Evolutionary conservation across 2,797 vertebrate species (phyloP), one percentile per base, ranked within the genome.

Genomic region (Sebastiscus albofasciatus): DNA sequence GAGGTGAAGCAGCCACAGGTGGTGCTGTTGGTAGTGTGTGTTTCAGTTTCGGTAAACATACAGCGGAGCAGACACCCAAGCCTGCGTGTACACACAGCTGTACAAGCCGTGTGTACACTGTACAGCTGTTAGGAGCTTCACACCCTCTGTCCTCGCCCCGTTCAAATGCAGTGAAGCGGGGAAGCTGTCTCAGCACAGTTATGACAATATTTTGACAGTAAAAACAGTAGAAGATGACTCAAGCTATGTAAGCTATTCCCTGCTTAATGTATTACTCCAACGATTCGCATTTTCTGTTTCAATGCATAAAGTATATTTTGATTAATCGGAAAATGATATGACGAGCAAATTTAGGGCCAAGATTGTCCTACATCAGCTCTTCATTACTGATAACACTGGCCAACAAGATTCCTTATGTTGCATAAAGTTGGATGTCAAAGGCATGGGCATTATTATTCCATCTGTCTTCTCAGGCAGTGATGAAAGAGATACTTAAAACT

Each of bases 21-120:
- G 80, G 46, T 27, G 81, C 42, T 81, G 60, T 60, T 66, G 76
- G 64, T 58, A 16, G 73, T 52, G 61, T 87, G 54, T 6, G 65
- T 88, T 79, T 87, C 75, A 27, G 24, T 31, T 61, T 49, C 34
- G 10, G 74, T 77, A 85, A 92, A 86, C 80, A 91, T 27, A 84
- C n/a, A 72, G 64, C 0, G 2, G 33, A 56, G 79, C 77, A 71
- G 71, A 67, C 69, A 69, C 54, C 27, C 39, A 9, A 49, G 34
- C 46, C 34, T 52, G 54, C 0, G 4, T 79, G 74, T 79, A 60
- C 59, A 67, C 78, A 82, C 72, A 88, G 78, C 67, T 82, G 80
- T 34, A 36, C 33, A 55, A 79, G 49, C 74, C 62, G 64, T 73
- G 60, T 61, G 26, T 62, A 86, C 85, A 71, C 61, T 31, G 60